Base-by-base conservation (phyloP, 2,797 vertebrate species). In the Loriculus beryllinus region DNA sequence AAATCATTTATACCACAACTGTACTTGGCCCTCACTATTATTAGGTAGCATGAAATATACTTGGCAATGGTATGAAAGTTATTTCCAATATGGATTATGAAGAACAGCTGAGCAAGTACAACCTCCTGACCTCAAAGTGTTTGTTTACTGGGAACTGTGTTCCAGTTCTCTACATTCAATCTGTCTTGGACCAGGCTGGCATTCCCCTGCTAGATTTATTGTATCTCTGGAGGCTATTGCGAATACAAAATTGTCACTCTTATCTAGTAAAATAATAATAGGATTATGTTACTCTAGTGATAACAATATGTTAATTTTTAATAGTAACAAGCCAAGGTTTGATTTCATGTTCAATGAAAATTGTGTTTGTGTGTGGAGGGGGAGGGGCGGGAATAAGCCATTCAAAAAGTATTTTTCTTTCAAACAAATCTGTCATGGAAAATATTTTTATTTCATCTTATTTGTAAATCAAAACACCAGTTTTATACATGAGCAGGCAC, bases 121-220 rank as follows among this genome's bases (percentile, higher is more conserved):
- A 96, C 87, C 85, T 92, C 70, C 85, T 93, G 94, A 92, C 85
- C 93, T 79, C 51, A 39, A 96, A 96, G 93, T 90, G 96, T 96
- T 97, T 94, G 95, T 96, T 95, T 97, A 93, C 95, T 96, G 95
- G 93, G 93, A 97, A 96, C 90, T 95, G 5, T 93, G 93, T 94
- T 96, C 92, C 91, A 83, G 80, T 96, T 96, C 92, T 92, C 95
- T 93, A 67, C 63, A 86, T 96, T 88, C 96, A 95, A 93, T 95
- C 91, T 95, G 67, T 91, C 63, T 96, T 96, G 95, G 92, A 91
- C 82, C 18, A 74, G 65, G 70, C 82, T 95, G 85, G 91, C 85
- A 94, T 96, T 96, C 92, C 85, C 89, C 18, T 86, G 18, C 67
- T 82, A 94, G 59, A 93, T 94, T 96, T 95, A 92, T 70, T 90